Conservation (phyloP, 2,113 vertebrate genomes). For the Solenodon paradoxus region DNA sequence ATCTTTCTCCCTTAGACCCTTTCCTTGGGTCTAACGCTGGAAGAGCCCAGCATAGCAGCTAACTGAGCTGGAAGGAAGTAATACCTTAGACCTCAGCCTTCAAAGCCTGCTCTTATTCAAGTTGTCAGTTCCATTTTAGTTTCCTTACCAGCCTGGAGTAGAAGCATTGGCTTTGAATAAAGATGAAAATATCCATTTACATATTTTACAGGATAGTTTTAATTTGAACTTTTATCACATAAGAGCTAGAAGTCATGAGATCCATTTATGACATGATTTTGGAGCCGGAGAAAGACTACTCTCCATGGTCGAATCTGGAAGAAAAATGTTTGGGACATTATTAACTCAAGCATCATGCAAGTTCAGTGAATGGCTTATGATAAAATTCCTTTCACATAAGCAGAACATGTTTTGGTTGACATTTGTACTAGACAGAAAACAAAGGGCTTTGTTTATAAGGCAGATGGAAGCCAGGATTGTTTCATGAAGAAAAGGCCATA, state of each 20-base stretch:
- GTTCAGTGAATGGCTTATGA: background rate
- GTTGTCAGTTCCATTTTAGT: background rate
- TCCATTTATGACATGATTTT: background rate
- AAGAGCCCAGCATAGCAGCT: background rate
- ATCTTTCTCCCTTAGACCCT: background rate
- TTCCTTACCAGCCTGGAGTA: background rate
- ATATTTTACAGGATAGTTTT: background rate
- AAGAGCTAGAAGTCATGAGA: background rate
- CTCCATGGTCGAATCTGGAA: background rate
- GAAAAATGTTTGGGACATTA: background rate
- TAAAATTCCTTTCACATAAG: background rate
- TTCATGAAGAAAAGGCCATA: background rate
- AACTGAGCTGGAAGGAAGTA: background rate
- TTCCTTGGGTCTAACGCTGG: background rate
- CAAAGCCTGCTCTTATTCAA: background rate
- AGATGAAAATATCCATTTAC: background rate
- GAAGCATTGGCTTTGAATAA: background rate
- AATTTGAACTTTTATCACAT: background rate
- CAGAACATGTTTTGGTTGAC: background rate
- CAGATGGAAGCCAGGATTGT: background rate
- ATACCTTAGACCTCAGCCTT: background rate
- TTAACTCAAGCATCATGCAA: fast-evolving
- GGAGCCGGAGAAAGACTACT: background rate
- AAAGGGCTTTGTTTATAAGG: background rate
- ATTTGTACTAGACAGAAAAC: background rate